Evolutionary conservation across 2,113 vertebrate genomes (phyloP), one percentile per base, ranked within the genome.

Genomic region (Salvelinus fontinalis): DNA sequence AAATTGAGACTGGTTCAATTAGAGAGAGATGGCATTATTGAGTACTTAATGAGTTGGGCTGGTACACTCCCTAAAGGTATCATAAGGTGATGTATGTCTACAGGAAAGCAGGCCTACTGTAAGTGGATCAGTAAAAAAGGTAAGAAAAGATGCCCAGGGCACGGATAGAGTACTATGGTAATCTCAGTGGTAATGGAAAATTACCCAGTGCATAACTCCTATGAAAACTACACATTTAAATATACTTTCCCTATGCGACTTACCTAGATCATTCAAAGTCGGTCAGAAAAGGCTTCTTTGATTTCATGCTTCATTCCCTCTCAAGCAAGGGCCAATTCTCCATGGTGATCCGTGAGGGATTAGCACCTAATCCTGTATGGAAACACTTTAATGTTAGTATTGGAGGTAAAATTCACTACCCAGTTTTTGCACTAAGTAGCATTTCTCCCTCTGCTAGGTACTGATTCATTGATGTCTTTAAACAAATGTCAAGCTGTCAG

Each of bases 1-100:
- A 71, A 73, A 80, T 64, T 57, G 51, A 83, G 79, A 80, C 86
- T 62, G 80, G 88, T 91, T 88, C 88, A 92, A 87, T 91, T 92
- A 92, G 85, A 88, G 73, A 44, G 9, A 78, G 85, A 80, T 79
- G 69, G 86, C 80, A 88, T 89, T 83, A 93, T 79, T 85, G 81
- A 87, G 78, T 66, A 83, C 69, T 80, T 89, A 91, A 90, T 92
- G 84, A 87, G 83, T 39, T 88, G 82, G 83, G 82, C 77, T 78
- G 85, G 79, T 85, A 85, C 74, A 64, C 75, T 89, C 90, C 86
- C 86, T 26, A 73, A 89, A 87, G 89, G 51, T 54, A 66, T 76
- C 73, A 80, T 44, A 57, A 84, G 83, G 77, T 85, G 85, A 87
- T 77, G 29, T 67, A 54, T 54, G 76, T 77, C 79, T 78, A 76